Percentiles rank a stretch among this genome's conserved stretches.
Conservation (phyloP, 2,113 vertebrate species). For the Electrona antarctica region DNA sequence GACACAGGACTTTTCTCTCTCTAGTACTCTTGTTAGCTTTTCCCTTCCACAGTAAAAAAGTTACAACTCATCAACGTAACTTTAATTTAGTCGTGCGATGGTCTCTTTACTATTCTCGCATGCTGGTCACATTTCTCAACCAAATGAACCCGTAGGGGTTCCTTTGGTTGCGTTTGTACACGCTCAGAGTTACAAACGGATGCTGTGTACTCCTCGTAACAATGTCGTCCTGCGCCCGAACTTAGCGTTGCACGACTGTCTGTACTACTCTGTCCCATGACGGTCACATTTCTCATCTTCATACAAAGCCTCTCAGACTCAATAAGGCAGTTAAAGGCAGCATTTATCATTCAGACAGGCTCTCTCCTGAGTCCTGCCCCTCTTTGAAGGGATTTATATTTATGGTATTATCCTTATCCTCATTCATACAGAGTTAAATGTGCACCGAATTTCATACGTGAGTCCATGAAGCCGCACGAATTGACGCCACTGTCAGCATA, state of each 20-base stretch:
- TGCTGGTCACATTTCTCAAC: too few relatives aligned
- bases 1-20: too few relatives aligned
- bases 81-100: too few relatives aligned
- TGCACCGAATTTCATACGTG: background rate
- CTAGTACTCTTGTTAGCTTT: too few relatives aligned
- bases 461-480: background rate
- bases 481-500: background rate
- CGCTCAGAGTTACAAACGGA: too few relatives aligned
- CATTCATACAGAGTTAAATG: background rate
- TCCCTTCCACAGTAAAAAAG: too few relatives aligned
- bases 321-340: slow-evolving; percentile 34
- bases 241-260: too few relatives aligned
- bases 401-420: slow-evolving; percentile 34
- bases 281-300: slow-evolving; percentile 1
- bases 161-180: too few relatives aligned
- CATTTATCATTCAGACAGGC: slow-evolving; percentile 9
- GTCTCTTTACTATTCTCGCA: too few relatives aligned
- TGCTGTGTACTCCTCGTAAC: background rate
- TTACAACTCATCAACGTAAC: too few relatives aligned
- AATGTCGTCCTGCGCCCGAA: background rate
- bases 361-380: background rate
- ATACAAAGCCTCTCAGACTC: slow-evolving; percentile 30
- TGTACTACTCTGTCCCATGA: background rate
- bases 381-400: slow-evolving; percentile 6
- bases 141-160: too few relatives aligned